A percentile compares a stretch with the other conserved stretches of the same genome.
Evolutionary conservation across 1,140 invertebrate genomes (phyloP).

Genomic region (Drosophila trapezifrons): DNA sequence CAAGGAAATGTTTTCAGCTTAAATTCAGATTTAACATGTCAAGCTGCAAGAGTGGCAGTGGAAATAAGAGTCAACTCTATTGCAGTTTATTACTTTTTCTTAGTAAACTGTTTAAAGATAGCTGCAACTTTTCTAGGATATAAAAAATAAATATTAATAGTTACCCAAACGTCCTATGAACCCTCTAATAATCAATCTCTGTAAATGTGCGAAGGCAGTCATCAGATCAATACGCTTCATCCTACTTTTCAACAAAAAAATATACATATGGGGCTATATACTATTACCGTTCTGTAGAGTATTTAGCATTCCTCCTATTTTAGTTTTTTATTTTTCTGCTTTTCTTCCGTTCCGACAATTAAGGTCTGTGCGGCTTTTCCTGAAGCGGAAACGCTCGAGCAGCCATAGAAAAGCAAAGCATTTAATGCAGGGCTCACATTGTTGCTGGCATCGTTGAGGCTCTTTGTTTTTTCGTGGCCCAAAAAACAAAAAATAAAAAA

Average conservation of each 20-base stretch:
- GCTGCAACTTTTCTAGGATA: no score
- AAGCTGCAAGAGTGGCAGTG: neutral
- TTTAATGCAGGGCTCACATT: constrained; percentile 70
- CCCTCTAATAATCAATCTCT: neutral
- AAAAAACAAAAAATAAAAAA: constrained; percentile 21
- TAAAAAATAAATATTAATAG: neutral
- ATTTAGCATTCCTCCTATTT: neutral
- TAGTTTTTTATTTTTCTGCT: neutral
- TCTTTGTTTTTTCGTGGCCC: constrained; percentile 39
- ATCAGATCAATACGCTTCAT: no score
- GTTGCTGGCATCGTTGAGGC: constrained; percentile 36
- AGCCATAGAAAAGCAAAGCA: constrained; percentile 60
- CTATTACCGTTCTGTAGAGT: neutral
- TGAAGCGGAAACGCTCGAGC: constrained; percentile 59
- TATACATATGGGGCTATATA: neutral
- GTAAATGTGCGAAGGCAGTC: neutral
- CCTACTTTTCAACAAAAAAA: neutral
- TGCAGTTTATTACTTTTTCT: neutral
- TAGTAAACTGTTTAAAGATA: neutral
- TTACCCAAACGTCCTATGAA: no score
- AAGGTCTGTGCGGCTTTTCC: constrained; percentile 33
- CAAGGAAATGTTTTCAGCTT: neutral
- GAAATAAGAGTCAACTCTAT: no score
- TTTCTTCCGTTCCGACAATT: constrained; percentile 52
- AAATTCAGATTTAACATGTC: neutral